Conservation (phyloP, 1,140 invertebrate species). For the Macrotrachela quadricornifera region DNA sequence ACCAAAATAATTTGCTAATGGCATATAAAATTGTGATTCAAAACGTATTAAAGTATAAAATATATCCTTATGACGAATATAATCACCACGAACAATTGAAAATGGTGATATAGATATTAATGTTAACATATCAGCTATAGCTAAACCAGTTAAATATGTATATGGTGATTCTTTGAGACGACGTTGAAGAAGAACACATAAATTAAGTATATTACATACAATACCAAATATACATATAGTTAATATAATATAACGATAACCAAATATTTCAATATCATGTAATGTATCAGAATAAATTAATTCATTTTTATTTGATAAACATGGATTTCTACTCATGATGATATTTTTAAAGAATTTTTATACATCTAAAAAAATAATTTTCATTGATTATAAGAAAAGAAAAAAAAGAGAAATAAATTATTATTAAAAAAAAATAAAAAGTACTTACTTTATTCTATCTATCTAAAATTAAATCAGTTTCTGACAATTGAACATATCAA, state of each 20-base stretch:
- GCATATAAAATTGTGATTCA: constrained; percentile 17
- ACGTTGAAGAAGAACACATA: constrained; percentile 17
- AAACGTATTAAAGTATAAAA: constrained; percentile 8
- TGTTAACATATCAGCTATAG: constrained; percentile 15
- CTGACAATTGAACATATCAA: too few species aligned
- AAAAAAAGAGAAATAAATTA: too few species aligned
- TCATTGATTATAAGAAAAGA: too few species aligned
- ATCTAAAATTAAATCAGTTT: too few species aligned
- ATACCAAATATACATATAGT: constrained; percentile 20
- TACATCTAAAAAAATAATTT: too few species aligned
- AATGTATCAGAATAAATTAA: too few species aligned
- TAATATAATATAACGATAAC: constrained; percentile 14
- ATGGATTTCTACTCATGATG: too few species aligned
- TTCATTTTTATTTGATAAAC: too few species aligned
- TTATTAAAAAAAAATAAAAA: too few species aligned
- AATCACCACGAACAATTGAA: constrained; percentile 10
- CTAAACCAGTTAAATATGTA: constrained; percentile 20
- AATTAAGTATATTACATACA: constrained; percentile 20
- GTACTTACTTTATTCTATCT: too few species aligned
- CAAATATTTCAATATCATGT: neutral
- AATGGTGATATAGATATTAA: constrained; percentile 15
- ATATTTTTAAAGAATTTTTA: too few species aligned
- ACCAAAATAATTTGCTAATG: constrained; percentile 17
- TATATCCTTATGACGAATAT: constrained; percentile 14
- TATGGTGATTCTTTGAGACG: constrained; percentile 21